Base-by-base conservation (phyloP, 2,888 invertebrate species). In the Cosmopolites sordidus region DNA sequence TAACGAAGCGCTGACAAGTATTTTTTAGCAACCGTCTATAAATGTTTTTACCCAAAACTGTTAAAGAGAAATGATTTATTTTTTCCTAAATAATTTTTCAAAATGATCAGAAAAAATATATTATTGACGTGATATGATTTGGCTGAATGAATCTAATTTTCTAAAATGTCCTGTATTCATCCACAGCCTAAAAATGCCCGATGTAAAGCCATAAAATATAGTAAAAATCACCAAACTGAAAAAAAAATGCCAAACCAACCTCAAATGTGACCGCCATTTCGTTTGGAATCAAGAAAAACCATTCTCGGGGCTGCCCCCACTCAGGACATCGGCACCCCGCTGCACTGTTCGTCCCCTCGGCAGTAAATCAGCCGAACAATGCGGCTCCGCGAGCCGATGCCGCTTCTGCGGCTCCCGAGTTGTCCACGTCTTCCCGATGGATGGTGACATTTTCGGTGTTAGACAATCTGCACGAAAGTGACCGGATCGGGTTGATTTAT, bases 371-470 rank as follows among this genome's bases (percentile, higher is more conserved):
- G 39, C 43, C 15, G 15, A 49, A 49, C 49, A 49, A 49, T 49
- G 43, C 49, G 38, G 45, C 50, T 45, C 48, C 51, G 49, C 56
- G 52, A 53, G 46, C 53, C 53, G 50, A 43, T 56, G 44, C 53
- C 48, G 54, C 43, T 52, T 40, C 51, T 56, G 48, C 56, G 51
- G 56, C 56, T 56, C 56, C 56, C 56, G 49, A 50, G 52, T 53
- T 56, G 56, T 53, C 56, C 56, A 56, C 53, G 47, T 50, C 56
- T 53, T 49, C 52, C 45, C 50, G 56, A 46, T 49, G 56, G 47
- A 56, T 53, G 56, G 47, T 56, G 56, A 56, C 56, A 53, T 38
- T 51, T 29, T 16, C 17, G 43, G 43, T 15, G 1, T 18, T 12
- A 44, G 42, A 41, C 43, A 18, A 12, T 17, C 14, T 39, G 43